These are phyloP conservation scores for Linhomoeus sp. DNA, from an alignment of 2,888 invertebrate species.

Conservation along the genomic window DNA sequence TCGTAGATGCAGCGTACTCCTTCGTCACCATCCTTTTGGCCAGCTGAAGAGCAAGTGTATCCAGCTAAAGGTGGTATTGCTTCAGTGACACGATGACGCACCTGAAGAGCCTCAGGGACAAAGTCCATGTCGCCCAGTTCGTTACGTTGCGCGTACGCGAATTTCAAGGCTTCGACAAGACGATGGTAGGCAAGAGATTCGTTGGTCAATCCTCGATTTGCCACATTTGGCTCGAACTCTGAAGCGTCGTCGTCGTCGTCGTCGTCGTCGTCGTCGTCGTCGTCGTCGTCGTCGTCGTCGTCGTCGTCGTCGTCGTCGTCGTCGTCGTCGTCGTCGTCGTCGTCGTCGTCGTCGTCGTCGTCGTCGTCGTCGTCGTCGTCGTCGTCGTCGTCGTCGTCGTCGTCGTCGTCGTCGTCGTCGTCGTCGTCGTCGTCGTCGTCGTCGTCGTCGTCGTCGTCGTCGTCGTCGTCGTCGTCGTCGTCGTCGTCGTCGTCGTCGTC, in stretches of 20 bases:
- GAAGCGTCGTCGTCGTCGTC: no score
- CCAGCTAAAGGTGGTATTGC: neutral
- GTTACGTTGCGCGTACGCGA: conserved; percentile 61
- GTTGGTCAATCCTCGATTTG: conserved; percentile 1
- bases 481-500: conserved; percentile 5
- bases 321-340: conserved; percentile 5
- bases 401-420: conserved; percentile 4
- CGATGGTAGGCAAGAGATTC: conserved; percentile 44
- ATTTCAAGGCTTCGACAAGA: conserved; percentile 70
- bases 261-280: neutral
- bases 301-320: conserved; percentile 5
- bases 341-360: conserved; percentile 5
- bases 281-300: conserved; percentile 1
- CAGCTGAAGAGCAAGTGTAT: conserved; percentile 34
- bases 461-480: conserved; percentile 5
- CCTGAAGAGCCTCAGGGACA: conserved; percentile 39
- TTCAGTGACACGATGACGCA: neutral
- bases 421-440: conserved; percentile 5
- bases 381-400: conserved; percentile 4
- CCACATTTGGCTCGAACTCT: neutral
- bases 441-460: conserved; percentile 5
- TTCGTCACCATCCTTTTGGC: conserved; percentile 42
- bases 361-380: conserved; percentile 5
- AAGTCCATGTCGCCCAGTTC: conserved; percentile 60
- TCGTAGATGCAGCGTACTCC: conserved; percentile 40